Percentiles rank a stretch among this genome's conserved stretches.
Evolutionary conservation across 2,888 invertebrate species (phyloP).

Genomic region (Meta bourneti): DNA sequence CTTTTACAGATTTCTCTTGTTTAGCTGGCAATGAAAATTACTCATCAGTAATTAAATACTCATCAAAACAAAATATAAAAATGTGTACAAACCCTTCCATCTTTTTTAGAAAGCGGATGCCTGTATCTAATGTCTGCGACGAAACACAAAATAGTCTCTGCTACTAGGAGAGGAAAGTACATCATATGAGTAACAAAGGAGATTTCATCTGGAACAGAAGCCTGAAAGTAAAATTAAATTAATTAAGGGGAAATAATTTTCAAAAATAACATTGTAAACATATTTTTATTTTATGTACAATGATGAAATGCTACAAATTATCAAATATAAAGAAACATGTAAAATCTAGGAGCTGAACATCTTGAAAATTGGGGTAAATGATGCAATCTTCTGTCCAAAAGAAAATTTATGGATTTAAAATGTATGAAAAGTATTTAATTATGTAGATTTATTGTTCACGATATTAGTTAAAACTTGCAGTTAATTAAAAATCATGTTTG

Average conservation of each 20-base stretch:
- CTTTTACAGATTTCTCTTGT: no score
- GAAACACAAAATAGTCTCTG: constrained; percentile 75
- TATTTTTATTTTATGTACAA: no score
- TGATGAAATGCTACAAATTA: neutral
- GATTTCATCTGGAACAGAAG: constrained; percentile 21
- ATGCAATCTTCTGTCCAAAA: no score
- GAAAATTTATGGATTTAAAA: no score
- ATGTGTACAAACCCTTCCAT: constrained; percentile 22
- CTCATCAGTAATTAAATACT: neutral
- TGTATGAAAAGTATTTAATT: neutral
- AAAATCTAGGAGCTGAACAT: no score
- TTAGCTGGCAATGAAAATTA: no score
- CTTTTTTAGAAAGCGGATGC: constrained; percentile 32
- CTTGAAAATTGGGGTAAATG: no score
- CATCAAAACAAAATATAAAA: neutral
- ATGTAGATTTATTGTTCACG: neutral
- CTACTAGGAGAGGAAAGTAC: constrained; percentile 73
- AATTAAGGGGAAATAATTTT: neutral
- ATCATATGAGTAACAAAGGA: constrained; percentile 68
- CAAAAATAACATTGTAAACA: neutral
- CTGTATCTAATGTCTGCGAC: constrained; percentile 73
- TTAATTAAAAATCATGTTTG: no score
- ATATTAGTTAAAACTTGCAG: no score
- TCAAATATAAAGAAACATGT: neutral
- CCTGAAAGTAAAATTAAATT: constrained; percentile 23